Percentiles rank a stretch among this genome's conserved stretches.
Evolutionary conservation across 2,113 vertebrate species (phyloP).

Genomic region (Capreolus pygargus): DNA sequence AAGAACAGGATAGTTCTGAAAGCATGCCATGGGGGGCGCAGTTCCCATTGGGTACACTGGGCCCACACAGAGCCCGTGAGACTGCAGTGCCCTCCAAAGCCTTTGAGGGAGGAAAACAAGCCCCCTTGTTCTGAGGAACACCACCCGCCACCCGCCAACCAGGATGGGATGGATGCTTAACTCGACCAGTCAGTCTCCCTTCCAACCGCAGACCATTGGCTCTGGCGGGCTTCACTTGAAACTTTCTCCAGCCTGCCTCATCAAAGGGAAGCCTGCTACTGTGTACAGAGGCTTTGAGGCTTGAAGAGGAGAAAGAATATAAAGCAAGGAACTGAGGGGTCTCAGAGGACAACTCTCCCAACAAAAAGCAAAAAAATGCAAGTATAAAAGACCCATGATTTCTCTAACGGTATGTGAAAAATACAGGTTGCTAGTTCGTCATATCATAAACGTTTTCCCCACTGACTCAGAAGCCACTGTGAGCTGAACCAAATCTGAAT

Average conservation of each 20-base stretch:
- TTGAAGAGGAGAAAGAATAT: conserved; percentile 63
- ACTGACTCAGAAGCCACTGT: conserved; percentile 61
- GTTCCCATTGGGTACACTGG: background rate
- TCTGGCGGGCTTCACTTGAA: conserved; percentile 35
- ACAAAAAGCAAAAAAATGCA: conserved; percentile 65
- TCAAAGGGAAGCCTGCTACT: conserved; percentile 57
- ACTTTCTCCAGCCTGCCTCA: conserved; percentile 18
- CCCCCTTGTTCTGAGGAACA: background rate
- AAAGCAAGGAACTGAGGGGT: conserved; percentile 57
- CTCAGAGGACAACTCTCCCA: conserved; percentile 59
- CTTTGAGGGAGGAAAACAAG: background rate
- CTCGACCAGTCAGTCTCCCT: background rate
- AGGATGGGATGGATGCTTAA: background rate
- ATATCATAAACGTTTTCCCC: conserved; percentile 73
- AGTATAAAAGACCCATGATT: conserved; percentile 56
- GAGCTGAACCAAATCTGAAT: conserved; percentile 74
- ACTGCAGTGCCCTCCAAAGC: background rate
- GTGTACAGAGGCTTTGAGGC: conserved; percentile 58
- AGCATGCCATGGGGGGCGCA: background rate
- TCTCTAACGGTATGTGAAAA: conserved; percentile 63
- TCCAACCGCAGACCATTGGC: background rate
- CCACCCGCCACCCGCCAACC: no score
- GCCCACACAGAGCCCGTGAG: background rate
- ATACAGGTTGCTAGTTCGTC: conserved; percentile 68
- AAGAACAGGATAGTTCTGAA: background rate